Evolutionary conservation across 2,888 invertebrate genomes (phyloP).

Genomic region (Spilosoma lubricipeda): DNA sequence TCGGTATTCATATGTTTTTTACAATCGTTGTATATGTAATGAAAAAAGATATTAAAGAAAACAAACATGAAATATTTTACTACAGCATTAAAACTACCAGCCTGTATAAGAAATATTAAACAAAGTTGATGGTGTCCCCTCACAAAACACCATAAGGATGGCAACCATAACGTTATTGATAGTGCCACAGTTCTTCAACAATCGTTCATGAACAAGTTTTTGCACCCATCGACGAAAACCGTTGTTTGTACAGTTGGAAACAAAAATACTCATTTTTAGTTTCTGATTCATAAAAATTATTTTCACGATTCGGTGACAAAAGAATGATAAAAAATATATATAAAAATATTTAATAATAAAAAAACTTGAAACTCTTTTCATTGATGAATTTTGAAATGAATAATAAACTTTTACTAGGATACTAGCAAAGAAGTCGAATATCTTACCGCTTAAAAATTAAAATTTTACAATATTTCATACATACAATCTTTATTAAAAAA

Average conservation of each 20-base stretch:
- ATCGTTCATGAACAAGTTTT: slow-evolving; percentile 78
- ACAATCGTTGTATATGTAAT: too few species aligned
- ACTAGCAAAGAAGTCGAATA: neutral
- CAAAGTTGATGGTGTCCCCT: slow-evolving; percentile 40
- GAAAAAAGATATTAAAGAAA: neutral
- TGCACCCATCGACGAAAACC: slow-evolving; percentile 58
- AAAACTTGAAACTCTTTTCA: too few species aligned
- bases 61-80: neutral
- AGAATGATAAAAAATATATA: too few species aligned
- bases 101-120: slow-evolving; percentile 37
- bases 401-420: too few species aligned
- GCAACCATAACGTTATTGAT: slow-evolving; percentile 70
- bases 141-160: slow-evolving; percentile 42
- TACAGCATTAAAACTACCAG: slow-evolving; percentile 8
- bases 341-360: too few species aligned
- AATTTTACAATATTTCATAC: too few species aligned
- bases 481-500: too few species aligned
- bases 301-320: neutral
- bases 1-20: too few species aligned
- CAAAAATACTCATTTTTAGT: slow-evolving; percentile 35
- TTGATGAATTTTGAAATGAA: too few species aligned
- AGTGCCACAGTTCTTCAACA: slow-evolving; percentile 69
- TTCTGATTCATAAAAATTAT: neutral
- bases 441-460: neutral
- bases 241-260: slow-evolving; percentile 54